Evolutionary conservation across 1,140 invertebrate genomes (phyloP).

Genomic region (Leptoteleia sp.): DNA sequence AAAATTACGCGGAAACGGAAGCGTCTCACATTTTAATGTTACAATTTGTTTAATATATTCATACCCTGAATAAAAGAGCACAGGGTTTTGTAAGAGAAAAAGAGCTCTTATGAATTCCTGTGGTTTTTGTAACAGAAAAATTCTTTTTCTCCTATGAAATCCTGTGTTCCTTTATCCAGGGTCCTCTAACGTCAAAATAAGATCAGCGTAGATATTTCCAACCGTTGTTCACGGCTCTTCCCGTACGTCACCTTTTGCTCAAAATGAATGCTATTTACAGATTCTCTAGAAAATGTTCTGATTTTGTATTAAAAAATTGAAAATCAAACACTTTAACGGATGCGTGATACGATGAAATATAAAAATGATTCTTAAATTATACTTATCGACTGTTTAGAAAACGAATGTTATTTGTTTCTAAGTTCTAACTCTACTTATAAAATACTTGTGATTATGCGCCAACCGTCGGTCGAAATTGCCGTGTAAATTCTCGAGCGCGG

Average conservation of each 20-base stretch:
- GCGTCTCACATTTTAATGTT: not conserved
- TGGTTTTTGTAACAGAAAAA: no score
- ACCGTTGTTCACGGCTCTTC: not conserved
- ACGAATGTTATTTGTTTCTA: constrained; percentile 22
- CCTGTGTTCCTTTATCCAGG: no score
- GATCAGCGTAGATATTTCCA: no score
- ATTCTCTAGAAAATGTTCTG: constrained; percentile 5
- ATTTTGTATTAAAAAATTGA: constrained; percentile 10
- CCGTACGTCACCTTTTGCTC: not conserved
- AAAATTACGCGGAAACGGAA: not conserved
- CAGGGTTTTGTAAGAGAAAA: no score
- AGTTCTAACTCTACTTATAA: constrained; percentile 23
- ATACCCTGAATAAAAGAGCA: no score
- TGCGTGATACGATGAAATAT: constrained; percentile 16
- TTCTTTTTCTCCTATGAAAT: no score
- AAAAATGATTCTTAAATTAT: constrained; percentile 34
- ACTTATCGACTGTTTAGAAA: constrained; percentile 29
- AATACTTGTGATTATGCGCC: constrained; percentile 10
- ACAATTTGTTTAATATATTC: no score
- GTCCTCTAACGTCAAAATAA: no score
- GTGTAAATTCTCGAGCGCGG: no score
- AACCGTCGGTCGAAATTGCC: constrained; percentile 9
- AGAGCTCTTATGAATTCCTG: no score
- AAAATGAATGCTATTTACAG: constrained; percentile 26
- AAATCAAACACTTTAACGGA: constrained; percentile 19